A percentile compares a stretch with the other conserved stretches of the same genome.
Evolutionary conservation across 2,888 invertebrate species (phyloP).

Genomic region (Pristionchus entomophagus): DNA sequence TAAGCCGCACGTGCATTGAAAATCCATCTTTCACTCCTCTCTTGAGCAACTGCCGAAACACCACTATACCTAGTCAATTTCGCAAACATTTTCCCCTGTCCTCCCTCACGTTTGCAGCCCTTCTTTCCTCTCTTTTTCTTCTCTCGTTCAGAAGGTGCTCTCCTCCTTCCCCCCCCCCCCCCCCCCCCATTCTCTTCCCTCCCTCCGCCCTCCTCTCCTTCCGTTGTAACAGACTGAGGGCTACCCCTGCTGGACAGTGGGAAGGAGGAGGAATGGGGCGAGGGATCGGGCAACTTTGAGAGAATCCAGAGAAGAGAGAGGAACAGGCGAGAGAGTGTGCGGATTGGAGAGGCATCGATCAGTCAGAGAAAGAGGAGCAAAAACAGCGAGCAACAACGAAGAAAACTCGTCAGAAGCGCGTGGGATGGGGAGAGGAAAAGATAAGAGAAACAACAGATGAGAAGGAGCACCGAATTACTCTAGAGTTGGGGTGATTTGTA

Average conservation of each 20-base stretch:
- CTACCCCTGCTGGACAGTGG: constrained; percentile 11
- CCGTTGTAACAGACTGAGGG: constrained; percentile 27
- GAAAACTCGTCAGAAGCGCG: constrained; percentile 10
- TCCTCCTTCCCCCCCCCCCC: not conserved
- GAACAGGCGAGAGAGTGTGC: not conserved
- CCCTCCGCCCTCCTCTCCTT: not conserved
- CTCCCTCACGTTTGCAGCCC: not conserved
- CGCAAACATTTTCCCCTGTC: not conserved
- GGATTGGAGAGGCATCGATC: not conserved
- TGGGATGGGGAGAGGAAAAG: not conserved
- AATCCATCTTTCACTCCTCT: not conserved
- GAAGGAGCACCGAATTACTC: not conserved
- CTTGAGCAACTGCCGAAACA: not conserved
- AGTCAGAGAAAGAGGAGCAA: not conserved
- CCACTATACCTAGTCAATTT: not conserved
- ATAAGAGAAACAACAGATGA: not conserved
- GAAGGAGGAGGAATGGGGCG: not conserved
- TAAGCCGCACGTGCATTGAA: no score
- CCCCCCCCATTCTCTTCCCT: not conserved
- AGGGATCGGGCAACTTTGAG: not conserved
- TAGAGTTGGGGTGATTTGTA: not conserved
- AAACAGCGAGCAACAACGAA: constrained; percentile 9
- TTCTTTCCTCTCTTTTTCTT: not conserved
- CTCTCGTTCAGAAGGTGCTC: not conserved
- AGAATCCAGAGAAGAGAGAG: not conserved